These are phyloP conservation scores for Tachystola acroxantha DNA, from an alignment of 2,888 invertebrate species.

Conservation along the genomic window DNA sequence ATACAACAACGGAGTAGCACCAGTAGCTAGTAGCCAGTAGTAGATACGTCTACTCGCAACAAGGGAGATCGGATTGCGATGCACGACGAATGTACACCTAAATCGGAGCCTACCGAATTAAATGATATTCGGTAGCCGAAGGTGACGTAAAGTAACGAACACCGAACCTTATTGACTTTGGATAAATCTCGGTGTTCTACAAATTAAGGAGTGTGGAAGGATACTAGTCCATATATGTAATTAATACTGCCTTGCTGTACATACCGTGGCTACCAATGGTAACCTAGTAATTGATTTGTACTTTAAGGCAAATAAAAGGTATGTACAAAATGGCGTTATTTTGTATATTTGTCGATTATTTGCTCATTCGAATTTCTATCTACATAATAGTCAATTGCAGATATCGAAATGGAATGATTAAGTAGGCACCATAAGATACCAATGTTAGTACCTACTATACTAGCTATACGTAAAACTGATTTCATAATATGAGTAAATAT, in stretches of 20 bases:
- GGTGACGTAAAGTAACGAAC: neutral
- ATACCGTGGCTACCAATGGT: slow-evolving; percentile 17
- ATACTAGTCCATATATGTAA: neutral
- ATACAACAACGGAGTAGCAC: slow-evolving; percentile 5
- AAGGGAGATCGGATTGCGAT: neutral
- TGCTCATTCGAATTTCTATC: slow-evolving; percentile 13
- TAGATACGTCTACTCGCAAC: neutral
- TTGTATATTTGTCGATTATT: slow-evolving; percentile 9
- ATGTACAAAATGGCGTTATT: slow-evolving; percentile 1
- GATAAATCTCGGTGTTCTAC: neutral
- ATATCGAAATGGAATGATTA: slow-evolving; percentile 15
- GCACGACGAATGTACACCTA: neutral
- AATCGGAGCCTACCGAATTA: neutral
- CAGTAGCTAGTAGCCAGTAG: slow-evolving; percentile 8
- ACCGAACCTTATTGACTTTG: neutral
- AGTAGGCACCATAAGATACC: slow-evolving; percentile 14
- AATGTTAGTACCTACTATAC: slow-evolving; percentile 21
- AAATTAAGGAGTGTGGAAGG: neutral
- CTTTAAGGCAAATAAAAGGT: slow-evolving; percentile 1
- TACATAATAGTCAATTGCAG: slow-evolving; percentile 32
- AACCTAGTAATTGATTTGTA: slow-evolving; percentile 1
- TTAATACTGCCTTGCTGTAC: slow-evolving; percentile 14
- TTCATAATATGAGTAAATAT: neutral
- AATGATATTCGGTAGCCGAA: neutral
- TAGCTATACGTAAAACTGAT: slow-evolving; percentile 7